These are phyloP conservation scores for Papilio xuthus DNA, from an alignment of 1,140 invertebrate genomes.

Conservation along the genomic window DNA sequence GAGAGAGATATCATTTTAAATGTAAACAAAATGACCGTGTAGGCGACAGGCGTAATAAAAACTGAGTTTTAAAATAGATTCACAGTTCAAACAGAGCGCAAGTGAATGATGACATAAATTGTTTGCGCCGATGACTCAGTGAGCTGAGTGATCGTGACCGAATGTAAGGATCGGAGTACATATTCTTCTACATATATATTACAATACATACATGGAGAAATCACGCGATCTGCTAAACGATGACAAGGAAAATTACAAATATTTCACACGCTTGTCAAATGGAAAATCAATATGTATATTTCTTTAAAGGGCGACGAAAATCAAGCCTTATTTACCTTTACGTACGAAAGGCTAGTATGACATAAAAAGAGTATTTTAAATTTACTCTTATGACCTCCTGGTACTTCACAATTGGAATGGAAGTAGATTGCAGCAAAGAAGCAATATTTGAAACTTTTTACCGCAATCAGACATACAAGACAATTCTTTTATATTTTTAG, in stretches of 20 bases:
- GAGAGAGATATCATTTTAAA: neutral
- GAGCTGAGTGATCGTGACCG: neutral
- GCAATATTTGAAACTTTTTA: too few species aligned
- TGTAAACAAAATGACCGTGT: neutral
- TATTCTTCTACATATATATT: neutral
- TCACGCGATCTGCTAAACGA: neutral
- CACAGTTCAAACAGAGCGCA: slow-evolving; percentile 5
- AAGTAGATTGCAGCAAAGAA: too few species aligned
- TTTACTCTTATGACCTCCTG: neutral
- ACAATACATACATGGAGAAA: slow-evolving; percentile 11
- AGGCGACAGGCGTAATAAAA: neutral
- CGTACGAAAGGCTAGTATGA: neutral
- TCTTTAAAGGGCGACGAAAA: neutral
- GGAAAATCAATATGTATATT: neutral
- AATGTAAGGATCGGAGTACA: neutral
- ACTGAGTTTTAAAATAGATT: slow-evolving; percentile 8
- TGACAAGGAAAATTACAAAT: neutral
- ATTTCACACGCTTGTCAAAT: neutral
- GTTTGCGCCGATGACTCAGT: slow-evolving; percentile 7
- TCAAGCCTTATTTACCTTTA: neutral
- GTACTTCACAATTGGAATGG: neutral
- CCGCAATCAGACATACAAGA: too few species aligned
- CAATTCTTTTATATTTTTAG: slow-evolving; percentile 1
- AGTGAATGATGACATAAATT: slow-evolving; percentile 7
- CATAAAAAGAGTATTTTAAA: neutral